Conservation (phyloP, 2,797 vertebrate genomes). For the Rallus crepitans region DNA sequence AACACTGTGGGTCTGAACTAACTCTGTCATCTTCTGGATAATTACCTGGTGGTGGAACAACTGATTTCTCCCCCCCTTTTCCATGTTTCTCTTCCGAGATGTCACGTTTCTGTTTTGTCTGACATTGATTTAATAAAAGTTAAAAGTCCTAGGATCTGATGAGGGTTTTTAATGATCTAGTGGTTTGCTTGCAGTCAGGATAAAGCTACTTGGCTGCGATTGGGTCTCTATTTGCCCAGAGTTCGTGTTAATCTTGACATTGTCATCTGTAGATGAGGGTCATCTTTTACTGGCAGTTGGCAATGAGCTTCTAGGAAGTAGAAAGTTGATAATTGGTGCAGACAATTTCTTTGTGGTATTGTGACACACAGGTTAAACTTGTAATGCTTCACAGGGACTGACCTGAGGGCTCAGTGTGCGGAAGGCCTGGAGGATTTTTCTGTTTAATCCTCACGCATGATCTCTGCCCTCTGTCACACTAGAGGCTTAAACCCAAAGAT, state of each 20-base stretch:
- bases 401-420: not conserved
- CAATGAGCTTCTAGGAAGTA: not conserved
- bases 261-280: not conserved
- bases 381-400: not conserved
- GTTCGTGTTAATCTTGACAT: not conserved
- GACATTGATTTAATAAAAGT: conserved; percentile 84
- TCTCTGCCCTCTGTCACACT: not conserved
- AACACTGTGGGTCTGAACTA: conserved; percentile 38
- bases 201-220: not conserved
- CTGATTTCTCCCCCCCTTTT: conserved; percentile 48
- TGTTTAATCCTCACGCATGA: not conserved
- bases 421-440: not conserved
- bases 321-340: not conserved
- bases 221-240: not conserved
- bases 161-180: not conserved
- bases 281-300: not conserved
- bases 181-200: not conserved
- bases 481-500: not conserved
- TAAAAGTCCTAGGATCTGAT: conserved; percentile 19
- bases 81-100: not conserved
- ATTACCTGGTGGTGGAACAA: conserved; percentile 78
- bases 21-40: conserved; percentile 54
- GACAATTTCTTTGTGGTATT: not conserved
- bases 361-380: not conserved
- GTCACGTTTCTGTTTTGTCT: conserved; percentile 51